Percentiles rank a stretch among this genome's conserved stretches.
phyloP scores from a whole-genome alignment of 2,797 vertebrate genomes.

The Apodemus agrarius region DNA sequence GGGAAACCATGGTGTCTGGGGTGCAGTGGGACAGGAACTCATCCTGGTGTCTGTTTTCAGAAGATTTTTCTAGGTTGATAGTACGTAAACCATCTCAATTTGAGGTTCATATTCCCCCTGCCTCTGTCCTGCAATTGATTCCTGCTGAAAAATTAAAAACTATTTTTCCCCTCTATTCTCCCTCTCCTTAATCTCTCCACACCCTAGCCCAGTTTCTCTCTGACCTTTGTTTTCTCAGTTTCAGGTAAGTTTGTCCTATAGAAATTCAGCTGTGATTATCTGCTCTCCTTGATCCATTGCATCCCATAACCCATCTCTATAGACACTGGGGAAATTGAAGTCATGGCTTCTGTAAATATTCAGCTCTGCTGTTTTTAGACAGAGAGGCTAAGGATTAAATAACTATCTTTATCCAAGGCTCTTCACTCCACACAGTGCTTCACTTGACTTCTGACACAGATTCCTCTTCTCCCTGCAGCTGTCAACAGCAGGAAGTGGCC shows the following conservation, averaged over 20 bases:
- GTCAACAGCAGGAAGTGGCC: not conserved
- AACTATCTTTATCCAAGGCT: not conserved
- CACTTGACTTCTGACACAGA: too few relatives aligned
- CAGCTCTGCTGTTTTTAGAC: not conserved
- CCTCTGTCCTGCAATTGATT: not conserved
- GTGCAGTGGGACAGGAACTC: not conserved
- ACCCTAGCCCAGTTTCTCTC: not conserved
- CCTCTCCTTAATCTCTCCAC: not conserved
- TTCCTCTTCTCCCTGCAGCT: fast-evolving
- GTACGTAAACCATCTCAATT: not conserved
- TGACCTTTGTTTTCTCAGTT: not conserved
- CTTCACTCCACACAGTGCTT: too few relatives aligned
- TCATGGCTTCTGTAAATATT: not conserved
- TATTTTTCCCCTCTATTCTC: fast-evolving
- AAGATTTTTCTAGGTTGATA: not conserved
- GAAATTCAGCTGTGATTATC: not conserved
- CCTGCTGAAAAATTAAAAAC: not conserved
- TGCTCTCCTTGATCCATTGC: fast-evolving
- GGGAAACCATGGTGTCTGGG: not conserved
- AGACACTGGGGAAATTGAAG: too few relatives aligned
- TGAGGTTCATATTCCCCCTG: not conserved
- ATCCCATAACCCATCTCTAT: not conserved
- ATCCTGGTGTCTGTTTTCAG: not conserved
- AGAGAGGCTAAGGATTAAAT: not conserved
- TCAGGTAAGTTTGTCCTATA: not conserved